Conservation (phyloP, 2,797 vertebrate genomes). For the Lithobates sylvaticus region DNA sequence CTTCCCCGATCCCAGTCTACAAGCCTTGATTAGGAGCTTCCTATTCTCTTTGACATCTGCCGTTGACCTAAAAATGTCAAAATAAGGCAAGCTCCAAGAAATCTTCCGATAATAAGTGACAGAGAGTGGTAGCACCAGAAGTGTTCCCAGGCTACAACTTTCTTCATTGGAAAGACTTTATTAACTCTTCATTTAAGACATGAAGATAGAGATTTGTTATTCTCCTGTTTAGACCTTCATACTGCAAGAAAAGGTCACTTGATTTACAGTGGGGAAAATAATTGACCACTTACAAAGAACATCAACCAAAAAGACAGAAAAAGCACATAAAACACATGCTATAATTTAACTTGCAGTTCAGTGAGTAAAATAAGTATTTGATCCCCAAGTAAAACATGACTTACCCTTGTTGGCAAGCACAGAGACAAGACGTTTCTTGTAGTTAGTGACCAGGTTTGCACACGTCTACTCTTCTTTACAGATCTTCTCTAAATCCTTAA, state of each 20-base stretch:
- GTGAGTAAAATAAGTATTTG: too few relatives aligned
- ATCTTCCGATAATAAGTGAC: constrained; percentile 39
- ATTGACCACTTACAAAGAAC: too few relatives aligned
- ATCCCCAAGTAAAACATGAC: too few relatives aligned
- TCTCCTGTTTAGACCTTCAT: not conserved
- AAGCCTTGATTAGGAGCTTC: constrained; percentile 20
- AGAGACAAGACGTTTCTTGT: too few relatives aligned
- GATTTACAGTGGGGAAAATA: too few relatives aligned
- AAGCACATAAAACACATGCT: too few relatives aligned
- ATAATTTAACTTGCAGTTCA: too few relatives aligned
- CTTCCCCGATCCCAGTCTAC: not conserved
- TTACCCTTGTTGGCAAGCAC: too few relatives aligned
- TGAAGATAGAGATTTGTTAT: not conserved
- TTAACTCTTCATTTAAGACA: not conserved
- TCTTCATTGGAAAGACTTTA: constrained; percentile 13
- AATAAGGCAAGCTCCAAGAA: constrained; percentile 14
- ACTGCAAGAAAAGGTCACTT: not conserved
- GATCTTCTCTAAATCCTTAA: too few relatives aligned
- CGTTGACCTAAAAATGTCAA: constrained; percentile 54
- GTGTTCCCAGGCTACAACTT: constrained; percentile 29
- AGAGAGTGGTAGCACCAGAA: constrained; percentile 19
- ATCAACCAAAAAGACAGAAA: too few relatives aligned
- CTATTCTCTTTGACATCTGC: constrained; percentile 17
- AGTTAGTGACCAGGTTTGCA: too few relatives aligned
- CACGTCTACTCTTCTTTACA: too few relatives aligned